A percentile compares a stretch with the other conserved stretches of the same genome.
phyloP scores from a whole-genome alignment of 2,797 vertebrate genomes.

The Trematomus bernacchii region DNA sequence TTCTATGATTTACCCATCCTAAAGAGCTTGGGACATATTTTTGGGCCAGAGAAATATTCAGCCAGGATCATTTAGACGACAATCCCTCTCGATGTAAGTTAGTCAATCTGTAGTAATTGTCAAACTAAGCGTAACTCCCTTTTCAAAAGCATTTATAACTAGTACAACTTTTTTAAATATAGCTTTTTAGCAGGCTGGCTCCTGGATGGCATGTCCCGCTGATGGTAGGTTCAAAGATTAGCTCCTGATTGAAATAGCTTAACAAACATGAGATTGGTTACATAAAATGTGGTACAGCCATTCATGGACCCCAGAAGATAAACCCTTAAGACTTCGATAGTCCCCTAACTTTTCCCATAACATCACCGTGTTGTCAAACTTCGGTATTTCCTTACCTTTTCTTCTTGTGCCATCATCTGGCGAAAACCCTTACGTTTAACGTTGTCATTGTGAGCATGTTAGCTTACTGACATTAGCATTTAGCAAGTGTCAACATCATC shows the following conservation, averaged over 20 bases:
- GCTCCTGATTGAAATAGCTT: background rate
- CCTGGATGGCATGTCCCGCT: background rate
- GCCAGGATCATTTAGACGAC: background rate
- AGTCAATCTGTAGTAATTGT: background rate
- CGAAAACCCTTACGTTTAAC: background rate
- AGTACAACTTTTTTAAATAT: background rate
- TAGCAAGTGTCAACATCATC: too few relatives aligned
- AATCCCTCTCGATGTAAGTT: background rate
- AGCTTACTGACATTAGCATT: conserved; percentile 7
- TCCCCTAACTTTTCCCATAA: too few relatives aligned
- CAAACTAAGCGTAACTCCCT: background rate
- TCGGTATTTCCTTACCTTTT: background rate
- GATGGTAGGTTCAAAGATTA: background rate
- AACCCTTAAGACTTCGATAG: too few relatives aligned
- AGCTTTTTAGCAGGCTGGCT: background rate
- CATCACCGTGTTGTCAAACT: too few relatives aligned
- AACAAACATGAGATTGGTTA: background rate
- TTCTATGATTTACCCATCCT: too few relatives aligned
- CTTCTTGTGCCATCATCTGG: background rate
- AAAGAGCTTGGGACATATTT: background rate
- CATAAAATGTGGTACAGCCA: background rate
- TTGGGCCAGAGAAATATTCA: conserved; percentile 7
- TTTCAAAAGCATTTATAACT: conserved; percentile 1
- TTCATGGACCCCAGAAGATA: too few relatives aligned
- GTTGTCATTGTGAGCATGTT: conserved; percentile 1